phyloP scores from a whole-genome alignment of 2,113 vertebrate genomes.

The Orthonyx spaldingii region DNA sequence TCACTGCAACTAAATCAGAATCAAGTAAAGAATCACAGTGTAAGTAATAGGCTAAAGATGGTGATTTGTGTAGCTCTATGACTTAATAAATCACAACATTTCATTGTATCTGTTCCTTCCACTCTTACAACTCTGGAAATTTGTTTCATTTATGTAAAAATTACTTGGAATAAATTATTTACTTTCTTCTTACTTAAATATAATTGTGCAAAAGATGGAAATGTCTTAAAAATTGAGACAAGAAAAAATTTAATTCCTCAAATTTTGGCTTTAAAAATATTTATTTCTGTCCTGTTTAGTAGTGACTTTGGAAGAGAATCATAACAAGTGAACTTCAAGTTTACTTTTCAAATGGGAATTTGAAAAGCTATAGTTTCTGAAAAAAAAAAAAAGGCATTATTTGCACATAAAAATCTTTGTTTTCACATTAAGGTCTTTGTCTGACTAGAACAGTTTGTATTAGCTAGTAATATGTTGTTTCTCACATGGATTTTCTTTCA shows the following conservation, averaged over 20 bases:
- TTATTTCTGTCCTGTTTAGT: not conserved
- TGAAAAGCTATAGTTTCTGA: not conserved
- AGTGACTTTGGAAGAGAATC: not conserved
- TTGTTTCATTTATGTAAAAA: not conserved
- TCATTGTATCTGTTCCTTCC: not conserved
- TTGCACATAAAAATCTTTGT: not conserved
- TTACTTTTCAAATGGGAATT: not conserved
- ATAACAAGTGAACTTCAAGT: not conserved
- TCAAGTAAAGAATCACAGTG: not conserved
- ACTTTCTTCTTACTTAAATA: not conserved
- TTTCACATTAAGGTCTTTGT: not conserved
- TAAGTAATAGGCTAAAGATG: not conserved
- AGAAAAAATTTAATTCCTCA: not conserved
- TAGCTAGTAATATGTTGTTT: not conserved
- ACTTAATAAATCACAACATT: not conserved
- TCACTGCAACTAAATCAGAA: not conserved
- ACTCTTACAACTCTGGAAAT: not conserved
- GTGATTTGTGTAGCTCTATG: not conserved
- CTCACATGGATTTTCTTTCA: not conserved
- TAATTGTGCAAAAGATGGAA: not conserved
- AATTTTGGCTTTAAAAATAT: not conserved
- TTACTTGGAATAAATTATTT: not conserved
- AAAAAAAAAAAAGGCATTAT: not conserved
- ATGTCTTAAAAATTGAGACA: not conserved
- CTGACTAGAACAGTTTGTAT: not conserved